Conservation (phyloP, 1,140 invertebrate genomes). For the Archivesica marissinica region DNA sequence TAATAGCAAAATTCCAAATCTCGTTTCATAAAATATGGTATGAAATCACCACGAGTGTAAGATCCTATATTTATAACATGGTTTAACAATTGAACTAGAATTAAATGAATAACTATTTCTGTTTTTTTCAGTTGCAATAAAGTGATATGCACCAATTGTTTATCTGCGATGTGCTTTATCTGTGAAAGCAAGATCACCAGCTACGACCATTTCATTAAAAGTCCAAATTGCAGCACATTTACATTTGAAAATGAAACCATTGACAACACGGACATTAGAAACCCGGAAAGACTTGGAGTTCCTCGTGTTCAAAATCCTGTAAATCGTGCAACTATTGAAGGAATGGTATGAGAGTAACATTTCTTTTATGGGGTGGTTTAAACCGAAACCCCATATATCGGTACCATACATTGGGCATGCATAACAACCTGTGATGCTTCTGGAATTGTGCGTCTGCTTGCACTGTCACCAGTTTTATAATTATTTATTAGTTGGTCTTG, state of each 20-base stretch:
- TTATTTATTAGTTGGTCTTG: no score
- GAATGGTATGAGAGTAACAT: no score
- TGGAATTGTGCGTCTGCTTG: no score
- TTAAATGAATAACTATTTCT: neutral
- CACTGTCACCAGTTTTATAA: no score
- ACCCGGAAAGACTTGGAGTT: neutral
- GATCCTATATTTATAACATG: neutral
- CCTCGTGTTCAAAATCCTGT: neutral
- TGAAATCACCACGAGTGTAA: neutral
- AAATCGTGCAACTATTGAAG: no score
- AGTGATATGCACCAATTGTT: constrained; percentile 67
- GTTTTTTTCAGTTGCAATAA: constrained; percentile 69
- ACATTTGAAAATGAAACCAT: constrained; percentile 23
- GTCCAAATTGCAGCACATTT: constrained; percentile 20
- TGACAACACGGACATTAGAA: constrained; percentile 31
- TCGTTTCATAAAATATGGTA: neutral
- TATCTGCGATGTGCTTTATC: constrained; percentile 62
- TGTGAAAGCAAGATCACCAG: constrained; percentile 64
- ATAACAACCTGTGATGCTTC: no score
- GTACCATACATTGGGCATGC: no score
- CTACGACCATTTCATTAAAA: constrained; percentile 64
- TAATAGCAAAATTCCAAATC: neutral
- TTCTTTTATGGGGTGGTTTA: no score
- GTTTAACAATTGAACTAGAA: neutral
- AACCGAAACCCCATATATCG: no score